A percentile compares a stretch with the other conserved stretches of the same genome.
Conservation (phyloP, 2,888 invertebrate species). For the Xylocampa areola region DNA sequence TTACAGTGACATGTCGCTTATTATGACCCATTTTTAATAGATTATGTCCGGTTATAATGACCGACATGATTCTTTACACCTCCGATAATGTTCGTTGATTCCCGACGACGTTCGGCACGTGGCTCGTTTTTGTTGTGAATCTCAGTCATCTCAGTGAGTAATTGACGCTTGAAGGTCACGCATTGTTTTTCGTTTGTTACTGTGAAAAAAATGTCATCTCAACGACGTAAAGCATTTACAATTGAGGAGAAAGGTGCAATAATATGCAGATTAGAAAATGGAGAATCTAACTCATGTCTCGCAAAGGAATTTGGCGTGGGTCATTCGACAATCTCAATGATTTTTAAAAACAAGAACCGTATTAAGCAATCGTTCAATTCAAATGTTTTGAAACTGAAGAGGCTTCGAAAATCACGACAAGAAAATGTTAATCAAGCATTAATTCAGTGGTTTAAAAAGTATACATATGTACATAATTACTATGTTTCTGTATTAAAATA, state of each 20-base stretch:
- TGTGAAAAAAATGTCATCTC: too few species aligned
- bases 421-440: conserved; percentile 45
- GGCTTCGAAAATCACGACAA: conserved; percentile 26
- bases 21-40: too few species aligned
- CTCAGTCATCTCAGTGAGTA: too few species aligned
- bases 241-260: conserved; percentile 41
- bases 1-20: too few species aligned
- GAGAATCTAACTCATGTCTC: conserved; percentile 44
- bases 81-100: too few species aligned
- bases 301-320: conserved; percentile 48
- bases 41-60: too few species aligned
- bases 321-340: conserved; percentile 48
- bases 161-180: too few species aligned
- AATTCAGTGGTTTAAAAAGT: conserved; percentile 48
- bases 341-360: conserved; percentile 45
- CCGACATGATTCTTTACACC: too few species aligned
- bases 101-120: too few species aligned
- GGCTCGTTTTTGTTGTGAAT: too few species aligned
- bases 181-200: too few species aligned
- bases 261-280: conserved; percentile 33
- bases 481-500: too few species aligned
- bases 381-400: conserved; percentile 55
- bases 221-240: conserved; percentile 12
- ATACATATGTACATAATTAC: conserved; percentile 81
- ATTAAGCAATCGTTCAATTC: conserved; percentile 46